Conservation (phyloP, 2,888 invertebrate genomes). For the Amorpha juglandis region DNA sequence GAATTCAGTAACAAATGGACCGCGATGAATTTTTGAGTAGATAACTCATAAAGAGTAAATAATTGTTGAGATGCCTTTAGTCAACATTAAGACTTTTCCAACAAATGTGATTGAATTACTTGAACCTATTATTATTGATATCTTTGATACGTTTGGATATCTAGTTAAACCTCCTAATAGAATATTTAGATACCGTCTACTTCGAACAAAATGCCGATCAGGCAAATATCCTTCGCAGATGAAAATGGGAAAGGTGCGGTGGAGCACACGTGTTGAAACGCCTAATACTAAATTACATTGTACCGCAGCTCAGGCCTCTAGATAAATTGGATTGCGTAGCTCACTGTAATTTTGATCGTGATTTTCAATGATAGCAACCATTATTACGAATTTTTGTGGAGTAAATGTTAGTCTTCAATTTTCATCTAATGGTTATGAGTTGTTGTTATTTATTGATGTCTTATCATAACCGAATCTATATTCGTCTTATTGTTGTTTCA, state of each 20-base stretch:
- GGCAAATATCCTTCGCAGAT: slow-evolving; percentile 60
- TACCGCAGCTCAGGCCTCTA: slow-evolving; percentile 59
- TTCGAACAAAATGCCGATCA: slow-evolving; percentile 31
- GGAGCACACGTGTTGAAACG: slow-evolving; percentile 66
- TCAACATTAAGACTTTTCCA: too few relatives aligned
- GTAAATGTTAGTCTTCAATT: background rate
- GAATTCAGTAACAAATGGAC: too few relatives aligned
- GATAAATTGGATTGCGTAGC: slow-evolving; percentile 75
- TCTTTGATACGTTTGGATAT: background rate
- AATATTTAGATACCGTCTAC: background rate
- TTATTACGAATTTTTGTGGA: slow-evolving; percentile 40
- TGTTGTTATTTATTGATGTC: background rate
- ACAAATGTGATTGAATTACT: background rate
- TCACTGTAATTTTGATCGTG: slow-evolving; percentile 73
- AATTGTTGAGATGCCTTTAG: too few relatives aligned
- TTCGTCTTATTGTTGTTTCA: background rate
- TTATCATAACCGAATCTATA: slow-evolving; percentile 37
- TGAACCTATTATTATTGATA: background rate
- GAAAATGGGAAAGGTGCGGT: slow-evolving; percentile 59
- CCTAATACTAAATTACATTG: slow-evolving; percentile 72
- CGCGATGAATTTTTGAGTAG: too few relatives aligned
- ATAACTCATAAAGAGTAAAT: too few relatives aligned
- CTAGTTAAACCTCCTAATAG: background rate
- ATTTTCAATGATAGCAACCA: slow-evolving; percentile 70
- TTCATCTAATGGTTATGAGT: slow-evolving; percentile 3